Evolutionary conservation across 2,888 invertebrate species (phyloP).

Genomic region (Hyalella azteca): DNA sequence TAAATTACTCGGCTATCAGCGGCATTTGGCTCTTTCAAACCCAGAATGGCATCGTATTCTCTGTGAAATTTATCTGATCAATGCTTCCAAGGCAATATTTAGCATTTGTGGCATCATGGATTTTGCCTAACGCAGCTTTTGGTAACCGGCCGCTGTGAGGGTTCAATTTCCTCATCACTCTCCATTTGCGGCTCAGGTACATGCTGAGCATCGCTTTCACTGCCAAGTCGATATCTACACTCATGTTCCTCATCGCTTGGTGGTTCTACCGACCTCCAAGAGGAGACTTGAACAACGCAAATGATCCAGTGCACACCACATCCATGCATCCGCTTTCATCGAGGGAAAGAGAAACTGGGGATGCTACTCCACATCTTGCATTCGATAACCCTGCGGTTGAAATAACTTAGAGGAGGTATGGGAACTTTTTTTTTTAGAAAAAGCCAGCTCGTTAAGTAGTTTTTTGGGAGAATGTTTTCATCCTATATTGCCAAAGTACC

Average conservation of each 20-base stretch:
- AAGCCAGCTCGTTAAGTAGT: too few species aligned
- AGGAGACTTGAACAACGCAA: not conserved
- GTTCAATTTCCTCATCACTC: too few species aligned
- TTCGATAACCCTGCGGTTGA: slow-evolving; percentile 14
- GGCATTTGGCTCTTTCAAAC: too few species aligned
- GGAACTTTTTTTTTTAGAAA: not conserved
- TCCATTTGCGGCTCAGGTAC: too few species aligned
- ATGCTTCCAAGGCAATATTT: too few species aligned
- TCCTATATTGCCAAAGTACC: slow-evolving; percentile 20
- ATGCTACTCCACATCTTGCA: not conserved
- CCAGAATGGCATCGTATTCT: too few species aligned
- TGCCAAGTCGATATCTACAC: not conserved
- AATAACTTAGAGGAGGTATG: not conserved
- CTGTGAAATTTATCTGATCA: too few species aligned
- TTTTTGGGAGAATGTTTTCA: not conserved
- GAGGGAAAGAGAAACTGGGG: not conserved
- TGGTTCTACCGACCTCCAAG: slow-evolving; percentile 15
- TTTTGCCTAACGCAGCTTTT: too few species aligned
- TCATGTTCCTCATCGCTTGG: slow-evolving; percentile 35
- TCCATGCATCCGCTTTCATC: slow-evolving; percentile 4
- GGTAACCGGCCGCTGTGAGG: too few species aligned
- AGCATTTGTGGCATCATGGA: too few species aligned
- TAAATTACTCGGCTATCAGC: too few species aligned
- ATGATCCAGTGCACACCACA: not conserved
- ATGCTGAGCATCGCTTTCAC: slow-evolving; percentile 6